Base-by-base conservation (phyloP, 2,888 invertebrate genomes). In the Leptinotarsa tumamoca region DNA sequence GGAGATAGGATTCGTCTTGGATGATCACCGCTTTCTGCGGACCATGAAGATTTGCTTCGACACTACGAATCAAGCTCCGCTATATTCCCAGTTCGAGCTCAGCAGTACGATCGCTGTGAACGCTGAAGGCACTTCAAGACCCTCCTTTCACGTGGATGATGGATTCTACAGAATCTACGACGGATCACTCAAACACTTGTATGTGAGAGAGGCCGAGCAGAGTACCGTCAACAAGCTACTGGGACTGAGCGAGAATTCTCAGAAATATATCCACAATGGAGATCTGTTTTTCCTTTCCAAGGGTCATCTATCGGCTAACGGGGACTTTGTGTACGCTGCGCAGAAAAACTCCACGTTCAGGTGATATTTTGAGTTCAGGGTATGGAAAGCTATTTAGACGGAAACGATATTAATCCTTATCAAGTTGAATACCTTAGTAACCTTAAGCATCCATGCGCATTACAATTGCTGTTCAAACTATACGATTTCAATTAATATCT, bases 261-360 rank as follows among this genome's bases (percentile, higher is more conserved):
- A 82, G 1, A 88, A 88, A 79, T 92, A 92, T 80, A 86, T 93
- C 3, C 89, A 90, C 3, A 83, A 73, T 56, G 83, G 80, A 0
- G 89, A 88, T 3, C 80, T 83, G 72, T 85, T 83, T 75, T 90
- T 83, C 82, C 83, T 93, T 69, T 87, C 92, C 0, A 90, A 92
- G 67, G 93, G 93, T 3, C 93, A 93, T 82, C 87, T 93, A 61
- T 87, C 90, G 0, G 92, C 93, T 2, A 93, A 91, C 82, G 90
- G 90, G 10, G 93, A 93, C 85, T 92, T 90, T 80, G 87, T 93
- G 14, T 92, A 90, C 80, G 91, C 90, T 0, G 87, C 90, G 10
- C 91, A 91, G 54, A 92, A 93, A 81, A 87, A 89, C 0, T 85
- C 92, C 0, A 91, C 92, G 0, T 93, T 93, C 86, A 93, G 0